Evolutionary conservation across 2,888 invertebrate species (phyloP).

Genomic region (Caenorhabditis panamensis): DNA sequence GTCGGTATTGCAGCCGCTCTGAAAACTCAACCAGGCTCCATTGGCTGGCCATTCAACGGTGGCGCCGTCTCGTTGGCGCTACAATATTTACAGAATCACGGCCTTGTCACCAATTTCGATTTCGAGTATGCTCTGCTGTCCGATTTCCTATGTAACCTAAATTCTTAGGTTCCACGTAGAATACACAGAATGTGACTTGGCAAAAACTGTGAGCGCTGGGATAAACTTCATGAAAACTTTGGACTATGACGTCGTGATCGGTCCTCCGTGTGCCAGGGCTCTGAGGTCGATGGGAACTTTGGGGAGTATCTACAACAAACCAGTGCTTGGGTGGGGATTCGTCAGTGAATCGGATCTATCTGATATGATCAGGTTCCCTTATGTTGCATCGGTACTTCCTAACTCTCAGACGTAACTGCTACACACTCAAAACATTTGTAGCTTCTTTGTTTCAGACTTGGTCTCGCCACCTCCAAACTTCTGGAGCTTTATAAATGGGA

Average conservation of each 20-base stretch:
- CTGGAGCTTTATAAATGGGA: conserved; percentile 55
- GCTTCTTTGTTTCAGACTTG: too few relatives aligned
- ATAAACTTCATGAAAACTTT: conserved; percentile 66
- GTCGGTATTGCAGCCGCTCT: conserved; percentile 34
- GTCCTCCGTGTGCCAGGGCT: conserved; percentile 69
- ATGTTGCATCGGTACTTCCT: conserved; percentile 45
- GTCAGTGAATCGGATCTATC: conserved; percentile 49
- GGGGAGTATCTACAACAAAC: conserved; percentile 51
- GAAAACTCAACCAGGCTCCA: conserved; percentile 21
- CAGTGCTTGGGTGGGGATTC: conserved; percentile 63
- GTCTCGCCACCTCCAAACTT: conserved; percentile 41
- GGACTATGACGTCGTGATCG: conserved; percentile 71
- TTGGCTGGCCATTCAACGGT: conserved; percentile 47
- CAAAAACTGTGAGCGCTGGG: conserved; percentile 44
- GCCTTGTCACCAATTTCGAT: conserved; percentile 33
- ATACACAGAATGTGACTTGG: conserved; percentile 63
- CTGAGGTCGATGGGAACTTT: conserved; percentile 53
- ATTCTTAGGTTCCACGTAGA: conserved; percentile 56
- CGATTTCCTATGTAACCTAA: too few relatives aligned
- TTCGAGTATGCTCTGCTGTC: conserved; percentile 49
- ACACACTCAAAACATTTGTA: not conserved
- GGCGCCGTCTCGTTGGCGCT: conserved; percentile 51
- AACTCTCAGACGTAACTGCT: conserved; percentile 44
- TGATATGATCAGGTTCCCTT: conserved; percentile 53
- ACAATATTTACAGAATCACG: conserved; percentile 19